Conservation (phyloP, 2,113 vertebrate genomes). For the Syrrhaptes paradoxus region DNA sequence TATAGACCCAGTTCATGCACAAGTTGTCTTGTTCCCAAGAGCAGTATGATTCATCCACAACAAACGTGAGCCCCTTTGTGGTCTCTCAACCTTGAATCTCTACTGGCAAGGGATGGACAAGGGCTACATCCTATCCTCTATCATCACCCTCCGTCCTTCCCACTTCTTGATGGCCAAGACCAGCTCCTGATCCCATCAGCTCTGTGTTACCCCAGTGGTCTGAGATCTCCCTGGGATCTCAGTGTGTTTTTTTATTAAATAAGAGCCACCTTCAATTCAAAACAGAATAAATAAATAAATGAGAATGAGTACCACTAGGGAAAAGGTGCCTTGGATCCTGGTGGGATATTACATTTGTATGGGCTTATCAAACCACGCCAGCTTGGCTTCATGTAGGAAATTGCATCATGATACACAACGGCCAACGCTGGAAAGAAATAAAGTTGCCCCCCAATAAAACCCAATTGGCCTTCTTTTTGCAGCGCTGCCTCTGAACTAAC, state of each 20-base stretch:
- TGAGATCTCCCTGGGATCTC: not conserved
- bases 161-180: not conserved
- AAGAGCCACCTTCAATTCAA: not conserved
- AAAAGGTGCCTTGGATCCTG: not conserved
- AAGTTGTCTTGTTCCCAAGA: not conserved
- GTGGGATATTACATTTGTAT: not conserved
- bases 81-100: not conserved
- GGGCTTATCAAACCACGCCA: not conserved
- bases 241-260: not conserved
- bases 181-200: not conserved
- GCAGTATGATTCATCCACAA: not conserved
- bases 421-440: not conserved
- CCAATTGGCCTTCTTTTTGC: not conserved
- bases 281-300: not conserved
- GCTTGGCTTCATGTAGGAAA: not conserved
- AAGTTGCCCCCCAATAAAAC: not conserved
- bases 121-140: not conserved
- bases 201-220: not conserved
- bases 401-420: not conserved
- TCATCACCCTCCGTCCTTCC: not conserved
- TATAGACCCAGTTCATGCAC: not conserved
- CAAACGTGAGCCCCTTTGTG: not conserved
- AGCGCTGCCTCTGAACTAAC: conserved; percentile 56
- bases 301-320: not conserved
- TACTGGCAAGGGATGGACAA: not conserved